These are phyloP conservation scores for Tapirus terrestris DNA, from an alignment of 2,113 vertebrate genomes.

Conservation along the genomic window DNA sequence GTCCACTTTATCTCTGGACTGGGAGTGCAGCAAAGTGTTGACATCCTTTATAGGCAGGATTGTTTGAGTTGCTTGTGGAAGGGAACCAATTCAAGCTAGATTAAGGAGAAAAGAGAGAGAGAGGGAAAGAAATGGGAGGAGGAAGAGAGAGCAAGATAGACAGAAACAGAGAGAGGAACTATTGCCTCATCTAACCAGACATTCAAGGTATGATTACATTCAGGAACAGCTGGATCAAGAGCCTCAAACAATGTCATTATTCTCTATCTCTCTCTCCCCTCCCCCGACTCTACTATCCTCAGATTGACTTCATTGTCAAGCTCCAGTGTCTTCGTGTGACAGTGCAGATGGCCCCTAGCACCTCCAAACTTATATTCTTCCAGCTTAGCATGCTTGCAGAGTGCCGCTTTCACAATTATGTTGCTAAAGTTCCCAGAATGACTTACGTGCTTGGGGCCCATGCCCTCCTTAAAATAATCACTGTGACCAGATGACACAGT, in stretches of 20 bases:
- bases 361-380: neutral
- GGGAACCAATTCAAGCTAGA: neutral
- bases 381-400: neutral
- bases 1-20: neutral
- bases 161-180: too few relatives aligned
- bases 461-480: neutral
- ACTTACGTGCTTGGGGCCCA: neutral
- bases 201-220: neutral
- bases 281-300: neutral
- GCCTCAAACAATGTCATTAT: neutral
- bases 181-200: neutral
- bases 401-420: neutral
- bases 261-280: neutral
- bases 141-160: neutral
- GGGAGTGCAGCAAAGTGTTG: neutral
- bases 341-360: neutral
- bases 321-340: neutral
- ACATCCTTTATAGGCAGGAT: neutral
- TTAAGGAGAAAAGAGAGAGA: neutral
- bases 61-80: neutral
- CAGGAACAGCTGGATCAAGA: neutral
- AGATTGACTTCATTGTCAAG: neutral
- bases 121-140: neutral
- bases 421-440: neutral
- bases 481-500: neutral